These are phyloP conservation scores for Chrysemys picta DNA, from an alignment of 2,113 vertebrate genomes.

Conservation along the genomic window DNA sequence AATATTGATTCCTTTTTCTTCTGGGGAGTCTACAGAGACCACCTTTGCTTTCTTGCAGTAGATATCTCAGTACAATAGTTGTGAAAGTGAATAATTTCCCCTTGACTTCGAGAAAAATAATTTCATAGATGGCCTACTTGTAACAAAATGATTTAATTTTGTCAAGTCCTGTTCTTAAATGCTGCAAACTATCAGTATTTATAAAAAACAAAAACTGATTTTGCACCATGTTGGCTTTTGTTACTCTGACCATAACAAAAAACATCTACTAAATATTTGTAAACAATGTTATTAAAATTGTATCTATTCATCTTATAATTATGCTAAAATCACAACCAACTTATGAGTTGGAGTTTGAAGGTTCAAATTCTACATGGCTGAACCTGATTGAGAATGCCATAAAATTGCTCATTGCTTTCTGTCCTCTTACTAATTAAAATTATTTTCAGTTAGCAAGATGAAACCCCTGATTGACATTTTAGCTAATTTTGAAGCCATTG, in stretches of 20 bases:
- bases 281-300: conserved; percentile 59
- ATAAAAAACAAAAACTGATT: conserved; percentile 75
- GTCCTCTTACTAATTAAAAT: conserved; percentile 68
- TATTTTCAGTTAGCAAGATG: conserved; percentile 52
- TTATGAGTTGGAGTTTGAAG: conserved; percentile 50
- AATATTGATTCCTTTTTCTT: conserved; percentile 48
- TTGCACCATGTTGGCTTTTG: conserved; percentile 78
- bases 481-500: conserved; percentile 62
- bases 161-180: conserved; percentile 76
- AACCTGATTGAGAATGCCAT: conserved; percentile 64
- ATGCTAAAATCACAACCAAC: conserved; percentile 57
- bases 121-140: conserved; percentile 50
- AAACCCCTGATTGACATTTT: conserved; percentile 24
- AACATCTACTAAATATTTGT: conserved; percentile 66
- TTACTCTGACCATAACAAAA: conserved; percentile 80
- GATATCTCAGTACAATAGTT: conserved; percentile 63
- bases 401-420: conserved; percentile 70
- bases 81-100: conserved; percentile 58
- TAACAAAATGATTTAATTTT: conserved; percentile 54
- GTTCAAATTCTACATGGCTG: conserved; percentile 75
- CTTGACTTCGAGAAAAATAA: conserved; percentile 45
- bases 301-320: conserved; percentile 66
- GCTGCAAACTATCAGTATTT: conserved; percentile 84
- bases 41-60: conserved; percentile 61
- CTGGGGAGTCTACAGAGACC: conserved; percentile 53